These are phyloP conservation scores for Nilaparvata lugens DNA, from an alignment of 1,140 invertebrate species.

Conservation along the genomic window DNA sequence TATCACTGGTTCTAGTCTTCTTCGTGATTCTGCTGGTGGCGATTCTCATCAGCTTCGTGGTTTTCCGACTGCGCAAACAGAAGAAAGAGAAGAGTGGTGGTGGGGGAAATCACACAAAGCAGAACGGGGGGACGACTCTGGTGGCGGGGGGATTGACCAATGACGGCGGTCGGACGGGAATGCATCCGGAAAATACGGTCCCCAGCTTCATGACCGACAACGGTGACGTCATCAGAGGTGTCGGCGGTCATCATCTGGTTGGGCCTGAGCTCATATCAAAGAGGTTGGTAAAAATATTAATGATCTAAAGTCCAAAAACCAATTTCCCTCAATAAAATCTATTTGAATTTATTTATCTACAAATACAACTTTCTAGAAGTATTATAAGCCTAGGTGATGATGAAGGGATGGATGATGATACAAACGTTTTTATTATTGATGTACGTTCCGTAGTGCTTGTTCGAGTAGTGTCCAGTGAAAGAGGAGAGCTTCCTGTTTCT, in stretches of 20 bases:
- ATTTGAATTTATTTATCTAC: too few relatives aligned
- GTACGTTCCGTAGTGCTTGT: too few relatives aligned
- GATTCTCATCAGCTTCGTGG: slow-evolving; percentile 79
- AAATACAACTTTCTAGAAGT: too few relatives aligned
- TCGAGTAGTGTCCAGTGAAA: too few relatives aligned
- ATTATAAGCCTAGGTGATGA: too few relatives aligned
- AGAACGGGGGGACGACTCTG: slow-evolving; percentile 49
- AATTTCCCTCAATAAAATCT: too few relatives aligned
- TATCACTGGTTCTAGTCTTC: slow-evolving; percentile 88
- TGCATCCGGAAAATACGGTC: slow-evolving; percentile 35
- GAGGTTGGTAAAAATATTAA: slow-evolving; percentile 48
- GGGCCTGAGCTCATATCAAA: slow-evolving; percentile 73
- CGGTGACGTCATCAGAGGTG: slow-evolving; percentile 54
- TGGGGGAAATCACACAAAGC: slow-evolving; percentile 35
- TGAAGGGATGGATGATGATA: too few relatives aligned
- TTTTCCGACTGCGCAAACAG: slow-evolving; percentile 75
- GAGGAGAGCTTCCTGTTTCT: too few relatives aligned
- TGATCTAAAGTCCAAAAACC: too few relatives aligned
- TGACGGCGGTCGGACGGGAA: slow-evolving; percentile 20
- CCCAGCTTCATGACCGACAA: slow-evolving; percentile 53
- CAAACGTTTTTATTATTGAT: too few relatives aligned
- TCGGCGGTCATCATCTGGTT: slow-evolving; percentile 56
- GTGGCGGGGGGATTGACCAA: slow-evolving; percentile 23
- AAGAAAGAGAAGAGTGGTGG: slow-evolving; percentile 67
- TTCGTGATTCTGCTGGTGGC: slow-evolving; percentile 82